Evolutionary conservation across 2,888 invertebrate genomes (phyloP), one percentile per base, ranked within the genome.

Genomic region (Andrena fulva): DNA sequence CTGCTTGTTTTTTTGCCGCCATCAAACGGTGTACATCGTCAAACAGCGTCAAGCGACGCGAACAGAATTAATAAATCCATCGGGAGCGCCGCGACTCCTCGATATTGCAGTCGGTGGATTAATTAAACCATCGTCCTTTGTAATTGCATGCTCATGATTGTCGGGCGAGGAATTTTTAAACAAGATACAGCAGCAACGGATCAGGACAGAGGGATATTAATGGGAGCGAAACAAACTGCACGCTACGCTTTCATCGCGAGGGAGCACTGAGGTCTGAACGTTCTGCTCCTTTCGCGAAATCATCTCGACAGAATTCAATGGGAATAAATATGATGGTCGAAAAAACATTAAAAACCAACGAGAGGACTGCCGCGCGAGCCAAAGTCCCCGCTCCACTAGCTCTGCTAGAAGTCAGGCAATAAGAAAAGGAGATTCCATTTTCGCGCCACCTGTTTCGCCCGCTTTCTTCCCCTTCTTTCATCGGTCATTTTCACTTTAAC

Each of bases 361-460:
- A 33, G 33, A 71, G 48, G 59, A 42, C 24, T 10, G 63, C 31
- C 69, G 20, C 20, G 72, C 60, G 2, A 10, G 52, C 1, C 20
- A n/a, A 20, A 20, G 52, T 52, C n/a, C n/a, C n/a, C n/a, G 16
- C 5, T 50, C 1, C 50, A 7, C 50, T n/a, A 52, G 7, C n/a
- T n/a, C 2, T 7, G 7, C 7, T 20, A 7, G n/a, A 7, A 52
- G 2, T 52, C 52, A 20, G n/a, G n/a, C 52, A 75, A 75, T 78
- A 84, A 86, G 81, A 84, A 68, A 35, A 67, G 42, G 54, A 86
- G 87, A 87, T 87, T 89, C 88, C 87, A 71, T 88, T 89, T 88
- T 77, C 90, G 90, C 89, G 90, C 92, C 91, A 91, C 88, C 91
- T 90, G 89, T n/a, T 8, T 54, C 83, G 77, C 86, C 66, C 27